Conservation (phyloP, 1,140 invertebrate genomes). For the Cyclargus thomasi region DNA sequence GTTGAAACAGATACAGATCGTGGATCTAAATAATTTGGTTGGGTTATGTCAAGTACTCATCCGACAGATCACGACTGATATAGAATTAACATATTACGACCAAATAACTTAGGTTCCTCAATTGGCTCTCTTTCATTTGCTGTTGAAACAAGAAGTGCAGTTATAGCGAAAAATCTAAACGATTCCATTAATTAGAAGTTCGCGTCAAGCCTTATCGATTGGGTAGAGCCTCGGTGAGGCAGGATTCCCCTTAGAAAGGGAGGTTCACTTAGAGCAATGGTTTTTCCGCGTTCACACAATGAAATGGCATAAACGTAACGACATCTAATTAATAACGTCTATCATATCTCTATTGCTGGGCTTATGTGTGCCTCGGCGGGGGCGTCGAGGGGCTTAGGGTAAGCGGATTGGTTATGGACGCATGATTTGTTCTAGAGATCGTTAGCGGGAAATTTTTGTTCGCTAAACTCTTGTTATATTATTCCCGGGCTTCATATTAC, state of each 20-base stretch:
- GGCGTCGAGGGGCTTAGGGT: constrained; percentile 49
- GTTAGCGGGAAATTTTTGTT: constrained; percentile 55
- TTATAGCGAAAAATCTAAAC: constrained; percentile 10
- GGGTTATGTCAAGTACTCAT: no score
- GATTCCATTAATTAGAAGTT: background rate
- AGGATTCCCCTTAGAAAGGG: constrained; percentile 28
- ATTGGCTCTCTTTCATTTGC: no score
- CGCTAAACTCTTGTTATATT: constrained; percentile 33
- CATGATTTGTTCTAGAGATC: constrained; percentile 63
- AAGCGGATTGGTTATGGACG: constrained; percentile 68
- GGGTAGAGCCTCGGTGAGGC: background rate
- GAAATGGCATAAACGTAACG: constrained; percentile 70
- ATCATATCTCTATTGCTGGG: constrained; percentile 71
- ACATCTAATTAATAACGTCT: constrained; percentile 74
- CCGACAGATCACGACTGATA: no score
- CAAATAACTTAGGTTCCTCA: no score
- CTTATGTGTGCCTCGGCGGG: constrained; percentile 47
- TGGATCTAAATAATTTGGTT: no score
- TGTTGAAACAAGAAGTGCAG: constrained; percentile 12
- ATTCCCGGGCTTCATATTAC: no score
- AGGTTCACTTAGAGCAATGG: constrained; percentile 41
- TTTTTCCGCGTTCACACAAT: constrained; percentile 64
- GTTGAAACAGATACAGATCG: no score
- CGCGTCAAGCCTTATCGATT: constrained; percentile 3
- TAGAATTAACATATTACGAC: no score